These are phyloP conservation scores for Yoshiicerus persimilis DNA, from an alignment of 1,140 invertebrate genomes.

Conservation along the genomic window DNA sequence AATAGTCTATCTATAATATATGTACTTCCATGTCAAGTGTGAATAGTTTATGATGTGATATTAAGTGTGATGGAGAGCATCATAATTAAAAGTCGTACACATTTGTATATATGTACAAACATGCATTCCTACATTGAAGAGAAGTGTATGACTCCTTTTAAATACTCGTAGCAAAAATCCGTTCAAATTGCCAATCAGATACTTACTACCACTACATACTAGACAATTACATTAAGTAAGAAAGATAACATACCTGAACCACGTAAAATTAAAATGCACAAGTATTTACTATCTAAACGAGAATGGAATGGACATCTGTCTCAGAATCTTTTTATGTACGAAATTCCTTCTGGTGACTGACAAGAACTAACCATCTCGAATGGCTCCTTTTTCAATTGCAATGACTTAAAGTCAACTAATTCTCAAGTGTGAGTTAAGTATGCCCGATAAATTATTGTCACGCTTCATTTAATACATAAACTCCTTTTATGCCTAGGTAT, in stretches of 20 bases:
- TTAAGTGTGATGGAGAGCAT: neutral
- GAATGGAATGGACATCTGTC: neutral
- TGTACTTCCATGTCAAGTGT: neutral
- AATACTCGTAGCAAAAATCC: no score
- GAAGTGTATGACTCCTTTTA: no score
- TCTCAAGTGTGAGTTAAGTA: neutral
- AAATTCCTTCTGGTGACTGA: neutral
- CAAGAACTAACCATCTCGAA: neutral
- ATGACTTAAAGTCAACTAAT: neutral
- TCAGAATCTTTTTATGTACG: neutral
- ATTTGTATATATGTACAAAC: neutral
- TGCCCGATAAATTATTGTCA: slow-evolving; percentile 20
- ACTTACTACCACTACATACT: neutral
- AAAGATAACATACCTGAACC: neutral
- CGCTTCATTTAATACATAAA: slow-evolving; percentile 6
- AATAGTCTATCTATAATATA: neutral
- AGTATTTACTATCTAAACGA: neutral
- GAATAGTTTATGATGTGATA: neutral
- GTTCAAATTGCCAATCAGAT: no score
- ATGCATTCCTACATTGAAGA: neutral
- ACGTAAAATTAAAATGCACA: neutral
- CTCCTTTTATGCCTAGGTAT: neutral
- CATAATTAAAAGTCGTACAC: neutral
- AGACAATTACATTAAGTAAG: neutral
- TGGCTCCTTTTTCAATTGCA: neutral